These are phyloP conservation scores for Ennomos fuscantarius DNA, from an alignment of 2,888 invertebrate species.

Conservation along the genomic window DNA sequence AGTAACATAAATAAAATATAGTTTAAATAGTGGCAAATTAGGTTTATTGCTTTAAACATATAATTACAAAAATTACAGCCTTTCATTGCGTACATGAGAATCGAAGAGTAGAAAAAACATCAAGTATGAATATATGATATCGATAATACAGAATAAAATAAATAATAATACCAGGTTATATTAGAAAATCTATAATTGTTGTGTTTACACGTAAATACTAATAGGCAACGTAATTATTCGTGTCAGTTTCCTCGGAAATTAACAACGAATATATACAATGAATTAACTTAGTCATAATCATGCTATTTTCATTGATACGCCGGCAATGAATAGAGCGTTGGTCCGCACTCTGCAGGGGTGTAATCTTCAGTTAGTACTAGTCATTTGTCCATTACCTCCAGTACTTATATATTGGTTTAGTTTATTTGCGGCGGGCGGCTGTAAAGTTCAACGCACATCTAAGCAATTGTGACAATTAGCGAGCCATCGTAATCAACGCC, in stretches of 20 bases:
- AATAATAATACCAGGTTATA: too few species aligned
- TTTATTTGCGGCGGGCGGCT: conserved; percentile 61
- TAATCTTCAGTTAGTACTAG: conserved; percentile 39
- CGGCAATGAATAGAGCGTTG: conserved; percentile 51
- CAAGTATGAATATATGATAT: too few species aligned
- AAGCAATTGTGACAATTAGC: conserved; percentile 81
- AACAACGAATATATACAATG: conserved; percentile 25
- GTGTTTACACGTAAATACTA: too few species aligned
- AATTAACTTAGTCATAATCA: conserved; percentile 20
- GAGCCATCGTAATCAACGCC: conserved; percentile 69
- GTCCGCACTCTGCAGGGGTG: conserved; percentile 42
- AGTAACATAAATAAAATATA: too few species aligned
- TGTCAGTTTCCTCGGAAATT: background rate
- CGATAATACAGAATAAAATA: too few species aligned
- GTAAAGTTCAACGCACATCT: conserved; percentile 81
- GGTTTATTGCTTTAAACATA: too few species aligned
- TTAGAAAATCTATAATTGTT: too few species aligned
- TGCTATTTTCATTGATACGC: conserved; percentile 52
- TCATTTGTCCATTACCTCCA: background rate
- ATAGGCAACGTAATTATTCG: background rate
- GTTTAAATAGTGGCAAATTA: too few species aligned
- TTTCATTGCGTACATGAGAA: too few species aligned
- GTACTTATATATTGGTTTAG: conserved; percentile 36
- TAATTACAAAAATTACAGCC: too few species aligned
- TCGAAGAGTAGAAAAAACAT: too few species aligned